phyloP scores from a whole-genome alignment of 2,888 invertebrate genomes.

The Liopterus haemorrhoidalis region DNA sequence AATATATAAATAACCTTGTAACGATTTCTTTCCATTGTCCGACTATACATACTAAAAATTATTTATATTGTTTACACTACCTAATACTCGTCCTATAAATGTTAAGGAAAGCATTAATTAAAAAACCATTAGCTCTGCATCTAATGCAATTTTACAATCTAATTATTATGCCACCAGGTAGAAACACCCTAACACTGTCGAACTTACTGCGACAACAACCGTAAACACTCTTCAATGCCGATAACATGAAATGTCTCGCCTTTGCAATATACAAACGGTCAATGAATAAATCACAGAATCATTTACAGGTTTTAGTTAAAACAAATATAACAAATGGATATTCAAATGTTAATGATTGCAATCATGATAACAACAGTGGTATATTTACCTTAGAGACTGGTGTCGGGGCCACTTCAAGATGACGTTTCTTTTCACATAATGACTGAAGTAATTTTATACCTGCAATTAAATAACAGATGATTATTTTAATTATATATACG shows the following conservation, averaged over 20 bases:
- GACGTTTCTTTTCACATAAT: constrained; percentile 64
- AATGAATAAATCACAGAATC: neutral
- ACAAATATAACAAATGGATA: neutral
- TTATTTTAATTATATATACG: too few relatives aligned
- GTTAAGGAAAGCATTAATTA: too few relatives aligned
- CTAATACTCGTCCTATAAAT: too few relatives aligned
- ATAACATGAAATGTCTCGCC: constrained; percentile 46
- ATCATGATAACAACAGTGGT: constrained; percentile 6
- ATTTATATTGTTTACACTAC: too few relatives aligned
- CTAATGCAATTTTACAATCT: too few relatives aligned
- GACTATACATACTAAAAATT: too few relatives aligned
- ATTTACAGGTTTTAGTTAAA: neutral
- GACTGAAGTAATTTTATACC: constrained; percentile 57
- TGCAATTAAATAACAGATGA: too few relatives aligned
- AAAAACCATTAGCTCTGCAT: too few relatives aligned
- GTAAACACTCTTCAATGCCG: constrained; percentile 44
- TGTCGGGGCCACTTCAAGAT: constrained; percentile 63
- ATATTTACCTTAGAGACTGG: constrained; percentile 53
- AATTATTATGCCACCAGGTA: constrained; percentile 1
- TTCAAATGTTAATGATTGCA: neutral
- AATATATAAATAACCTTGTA: too few relatives aligned
- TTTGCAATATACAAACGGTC: too few relatives aligned
- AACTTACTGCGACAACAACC: constrained; percentile 48
- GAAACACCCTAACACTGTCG: constrained; percentile 1
- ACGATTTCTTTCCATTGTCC: too few relatives aligned